Conservation (phyloP, 2,888 invertebrate genomes). For the Theretra japonica region DNA sequence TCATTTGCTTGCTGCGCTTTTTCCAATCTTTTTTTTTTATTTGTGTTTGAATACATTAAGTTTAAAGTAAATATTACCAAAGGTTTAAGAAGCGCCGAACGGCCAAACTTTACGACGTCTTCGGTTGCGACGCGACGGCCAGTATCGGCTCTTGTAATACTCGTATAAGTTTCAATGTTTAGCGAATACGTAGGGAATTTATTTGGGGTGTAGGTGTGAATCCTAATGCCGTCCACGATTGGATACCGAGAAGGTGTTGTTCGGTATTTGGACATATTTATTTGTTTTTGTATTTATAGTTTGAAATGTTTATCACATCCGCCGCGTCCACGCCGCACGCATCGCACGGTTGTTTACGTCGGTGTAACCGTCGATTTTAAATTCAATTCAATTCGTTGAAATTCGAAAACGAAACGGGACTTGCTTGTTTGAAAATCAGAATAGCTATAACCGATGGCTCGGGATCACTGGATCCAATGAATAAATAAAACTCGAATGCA, state of each 20-base stretch:
- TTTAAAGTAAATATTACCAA: too few relatives aligned
- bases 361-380: slow-evolving; percentile 38
- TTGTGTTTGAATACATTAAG: too few relatives aligned
- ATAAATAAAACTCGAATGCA: slow-evolving; percentile 54
- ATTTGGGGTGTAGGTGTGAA: not conserved
- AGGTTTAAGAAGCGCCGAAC: too few relatives aligned
- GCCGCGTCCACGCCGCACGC: not conserved
- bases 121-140: too few relatives aligned
- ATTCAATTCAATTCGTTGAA: slow-evolving; percentile 43
- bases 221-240: not conserved
- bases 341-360: slow-evolving; percentile 12
- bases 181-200: not conserved
- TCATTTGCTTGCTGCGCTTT: too few relatives aligned
- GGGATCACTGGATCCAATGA: slow-evolving; percentile 55
- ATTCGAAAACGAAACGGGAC: slow-evolving; percentile 48
- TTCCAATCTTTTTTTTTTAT: too few relatives aligned
- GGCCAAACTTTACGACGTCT: too few relatives aligned
- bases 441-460: slow-evolving; percentile 50
- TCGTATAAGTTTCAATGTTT: slow-evolving; percentile 2
- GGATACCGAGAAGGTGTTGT: not conserved
- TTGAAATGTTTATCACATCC: slow-evolving; percentile 18
- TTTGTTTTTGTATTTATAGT: not conserved
- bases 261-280: not conserved
- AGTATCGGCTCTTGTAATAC: not conserved
- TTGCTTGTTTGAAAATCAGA: slow-evolving; percentile 47